A percentile compares a stretch with the other conserved stretches of the same genome.
phyloP scores from a whole-genome alignment of 2,113 vertebrate genomes.

The Oncorhynchus nerka region DNA sequence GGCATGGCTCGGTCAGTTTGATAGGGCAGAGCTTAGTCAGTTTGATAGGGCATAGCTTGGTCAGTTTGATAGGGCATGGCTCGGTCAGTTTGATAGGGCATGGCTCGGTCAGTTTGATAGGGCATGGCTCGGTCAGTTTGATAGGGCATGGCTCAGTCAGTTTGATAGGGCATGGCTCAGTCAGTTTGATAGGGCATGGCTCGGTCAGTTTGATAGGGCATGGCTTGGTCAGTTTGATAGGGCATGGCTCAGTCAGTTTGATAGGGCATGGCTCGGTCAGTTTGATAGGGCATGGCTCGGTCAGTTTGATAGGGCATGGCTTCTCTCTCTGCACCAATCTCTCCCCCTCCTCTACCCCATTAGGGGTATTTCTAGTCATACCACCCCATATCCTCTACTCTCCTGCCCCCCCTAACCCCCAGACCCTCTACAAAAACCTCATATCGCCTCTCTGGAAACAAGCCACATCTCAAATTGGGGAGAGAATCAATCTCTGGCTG shows the following conservation, averaged over 20 bases:
- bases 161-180: too few species aligned
- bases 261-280: conserved; percentile 14
- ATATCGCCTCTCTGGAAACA: conserved; percentile 57
- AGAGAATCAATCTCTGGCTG: conserved; percentile 63
- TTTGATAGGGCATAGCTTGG: too few species aligned
- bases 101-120: too few species aligned
- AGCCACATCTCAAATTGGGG: conserved; percentile 54
- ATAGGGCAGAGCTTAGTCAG: too few species aligned
- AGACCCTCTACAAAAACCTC: conserved; percentile 48
- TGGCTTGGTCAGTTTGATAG: background rate
- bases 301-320: too few species aligned
- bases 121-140: too few species aligned
- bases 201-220: too few species aligned
- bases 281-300: background rate
- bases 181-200: too few species aligned
- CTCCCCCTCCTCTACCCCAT: conserved; percentile 47
- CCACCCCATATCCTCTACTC: conserved; percentile 18
- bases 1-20: too few species aligned
- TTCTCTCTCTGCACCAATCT: conserved; percentile 58
- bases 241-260: conserved; percentile 19
- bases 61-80: too few species aligned
- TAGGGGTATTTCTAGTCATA: conserved; percentile 54
- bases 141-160: too few species aligned
- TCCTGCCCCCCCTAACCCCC: background rate
- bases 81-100: too few species aligned